Base-by-base conservation (phyloP, 2,797 vertebrate genomes). In the Rhinophrynus dorsalis region DNA sequence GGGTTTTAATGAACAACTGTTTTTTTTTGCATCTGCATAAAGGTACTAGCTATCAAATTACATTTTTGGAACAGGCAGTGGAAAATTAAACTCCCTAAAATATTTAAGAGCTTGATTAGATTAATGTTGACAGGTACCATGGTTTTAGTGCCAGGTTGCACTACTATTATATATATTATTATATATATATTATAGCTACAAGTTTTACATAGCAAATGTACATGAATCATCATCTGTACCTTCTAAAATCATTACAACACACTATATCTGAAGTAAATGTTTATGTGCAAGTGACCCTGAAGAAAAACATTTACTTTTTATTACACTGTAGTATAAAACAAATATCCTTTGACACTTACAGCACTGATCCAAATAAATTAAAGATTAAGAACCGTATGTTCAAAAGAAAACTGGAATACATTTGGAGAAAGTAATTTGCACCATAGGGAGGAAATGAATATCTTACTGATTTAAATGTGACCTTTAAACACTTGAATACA, bases 71-170 rank as follows among this genome's bases (percentile, higher is more conserved):
- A 35, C 21, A 42, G 10, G n/a, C 1, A 35, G 15, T 67, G 40
- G 40, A 67, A 67, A 56, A 12, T 23, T 7, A 54, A 30, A 18
- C 35, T 8, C 50, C 5, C 42, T 51, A 54, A 65, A 40, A 37
- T 65, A 54, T 30, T 40, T 33, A 64, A 30, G 50, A 21, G 10
- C 45, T 40, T 66, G 27, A 30, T 24, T 21, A 44, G 35, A 56
- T 45, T 55, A 29, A 33, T 45, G 38, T 15, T 66, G 63, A 66
- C 38, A 45, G 50, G 6, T 44, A 26, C 37, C 52, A 44, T 37
- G 33, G 10, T 24, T 45, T 17, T 26, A 26, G 20, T 51, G 66
- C 66, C 66, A 68, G 55, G 55, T 12, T 20, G 55, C 26, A 59
- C 26, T 21, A 23, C 29, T 9, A n/a, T n/a, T n/a, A n/a, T n/a